Base-by-base conservation (phyloP, 2,888 invertebrate species). In the Temnothorax unifasciatus region DNA sequence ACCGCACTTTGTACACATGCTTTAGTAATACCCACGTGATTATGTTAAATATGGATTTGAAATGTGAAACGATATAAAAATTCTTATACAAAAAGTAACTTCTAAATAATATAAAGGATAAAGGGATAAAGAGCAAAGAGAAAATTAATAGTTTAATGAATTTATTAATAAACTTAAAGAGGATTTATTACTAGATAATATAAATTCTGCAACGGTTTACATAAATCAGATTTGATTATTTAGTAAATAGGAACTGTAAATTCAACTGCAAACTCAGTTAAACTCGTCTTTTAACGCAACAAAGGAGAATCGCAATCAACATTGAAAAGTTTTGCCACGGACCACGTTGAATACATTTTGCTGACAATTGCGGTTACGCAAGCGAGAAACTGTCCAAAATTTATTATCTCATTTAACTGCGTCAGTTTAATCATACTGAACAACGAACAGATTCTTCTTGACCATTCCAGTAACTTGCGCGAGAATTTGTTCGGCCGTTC, bases 171-270 rank as follows among this genome's bases (percentile, higher is more conserved):
- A 61, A 61, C 8, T 34, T n/a, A 34, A 74, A 29, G 3, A 29
- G 3, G 0, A 25, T 41, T 73, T 59, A 8, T 59, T 74, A 74
- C 3, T 47, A 59, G 1, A 11, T 9, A 50, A 61, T 15, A 9
- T 11, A 21, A 63, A 63, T 75, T 41, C 18, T 11, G 38, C 9
- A 38, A 29, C 8, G 6, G 25, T 59, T n/a, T 59, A 13, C 41
- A n/a, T 47, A 57, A 71, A 71, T 54, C 38, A 21, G 34, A 54
- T 71, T 71, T 52, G 3, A 71, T 52, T 54, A 21, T 38, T 71
- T 13, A 71, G 9, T 38, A 25, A 71, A 71, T 71, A 15, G 11
- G 11, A 54, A 38, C 15, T 69, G 25, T 57, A 73, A 73, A 73
- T 25, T 57, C 21, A 57, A 25, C 25, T 57, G 18, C 11, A 73